phyloP scores from a whole-genome alignment of 2,888 invertebrate species.

The Argynnis bischoffii region DNA sequence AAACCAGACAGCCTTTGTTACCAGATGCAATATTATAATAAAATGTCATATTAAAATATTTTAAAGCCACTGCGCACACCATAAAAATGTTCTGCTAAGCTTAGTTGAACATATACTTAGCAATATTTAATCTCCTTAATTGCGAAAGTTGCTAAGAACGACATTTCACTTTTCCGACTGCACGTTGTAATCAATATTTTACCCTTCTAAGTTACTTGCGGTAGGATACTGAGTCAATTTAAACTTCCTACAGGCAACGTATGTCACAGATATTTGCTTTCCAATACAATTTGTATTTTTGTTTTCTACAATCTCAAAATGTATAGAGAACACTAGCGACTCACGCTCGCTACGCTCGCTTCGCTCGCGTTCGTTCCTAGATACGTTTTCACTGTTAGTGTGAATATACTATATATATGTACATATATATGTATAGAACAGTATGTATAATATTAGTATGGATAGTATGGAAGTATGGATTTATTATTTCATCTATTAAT shows the following conservation, averaged over 20 bases:
- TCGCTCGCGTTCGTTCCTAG: too few species aligned
- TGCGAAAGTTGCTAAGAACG: neutral
- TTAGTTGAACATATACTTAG: neutral
- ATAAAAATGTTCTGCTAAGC: neutral
- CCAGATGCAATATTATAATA: conserved; percentile 12
- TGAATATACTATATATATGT: too few species aligned
- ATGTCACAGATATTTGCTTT: conserved; percentile 8
- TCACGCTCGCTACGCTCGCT: too few species aligned
- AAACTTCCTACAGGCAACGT: neutral
- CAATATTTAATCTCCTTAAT: neutral
- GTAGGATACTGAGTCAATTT: conserved; percentile 14
- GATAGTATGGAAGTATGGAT: too few species aligned
- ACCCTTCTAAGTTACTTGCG: conserved; percentile 20
- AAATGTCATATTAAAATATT: conserved; percentile 14
- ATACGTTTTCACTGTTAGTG: too few species aligned
- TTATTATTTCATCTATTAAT: neutral
- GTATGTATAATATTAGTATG: too few species aligned
- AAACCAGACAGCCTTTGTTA: conserved; percentile 44
- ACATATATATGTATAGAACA: too few species aligned
- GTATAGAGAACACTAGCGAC: too few species aligned
- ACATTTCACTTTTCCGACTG: conserved; percentile 9
- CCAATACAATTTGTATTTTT: neutral
- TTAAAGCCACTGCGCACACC: neutral
- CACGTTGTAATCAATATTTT: conserved; percentile 16
- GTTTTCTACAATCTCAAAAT: too few species aligned